These are phyloP conservation scores for Arvicanthis niloticus DNA, from an alignment of 2,113 vertebrate species.

Conservation along the genomic window DNA sequence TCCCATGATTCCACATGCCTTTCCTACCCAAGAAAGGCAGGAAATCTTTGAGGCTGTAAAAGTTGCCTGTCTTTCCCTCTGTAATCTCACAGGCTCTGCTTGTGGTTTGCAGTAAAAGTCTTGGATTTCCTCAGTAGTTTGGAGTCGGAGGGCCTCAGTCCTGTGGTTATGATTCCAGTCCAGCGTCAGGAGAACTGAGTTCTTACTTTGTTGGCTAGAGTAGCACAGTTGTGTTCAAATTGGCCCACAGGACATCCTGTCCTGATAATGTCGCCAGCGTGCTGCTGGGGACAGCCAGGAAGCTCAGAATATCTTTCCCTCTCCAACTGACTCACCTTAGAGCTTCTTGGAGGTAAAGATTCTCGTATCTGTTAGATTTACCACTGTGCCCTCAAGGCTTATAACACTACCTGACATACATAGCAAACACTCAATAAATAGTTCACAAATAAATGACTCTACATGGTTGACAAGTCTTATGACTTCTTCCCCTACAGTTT, in stretches of 20 bases:
- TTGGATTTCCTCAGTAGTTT: slow-evolving; percentile 63
- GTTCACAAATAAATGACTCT: slow-evolving; percentile 1
- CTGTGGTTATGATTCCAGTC: background rate
- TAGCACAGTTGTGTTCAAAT: background rate
- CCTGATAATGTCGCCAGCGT: background rate
- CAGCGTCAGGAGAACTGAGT: background rate
- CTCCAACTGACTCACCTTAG: background rate
- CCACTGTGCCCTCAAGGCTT: background rate
- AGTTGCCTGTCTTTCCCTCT: background rate
- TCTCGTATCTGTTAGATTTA: slow-evolving; percentile 37
- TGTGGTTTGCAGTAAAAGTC: slow-evolving; percentile 59
- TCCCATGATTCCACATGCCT: background rate
- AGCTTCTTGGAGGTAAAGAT: background rate
- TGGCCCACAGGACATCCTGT: background rate
- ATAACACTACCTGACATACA: background rate
- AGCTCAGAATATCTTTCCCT: background rate
- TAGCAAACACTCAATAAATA: background rate
- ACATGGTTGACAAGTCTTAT: background rate
- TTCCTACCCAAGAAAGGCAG: slow-evolving; percentile 45
- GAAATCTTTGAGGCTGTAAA: slow-evolving; percentile 4
- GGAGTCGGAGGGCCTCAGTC: background rate
- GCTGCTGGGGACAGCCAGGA: background rate
- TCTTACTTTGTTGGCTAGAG: background rate
- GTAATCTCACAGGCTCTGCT: slow-evolving; percentile 19
- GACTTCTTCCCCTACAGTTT: background rate